Base-by-base conservation (phyloP, 2,888 invertebrate species). In the Leptura quadrifasciata region DNA sequence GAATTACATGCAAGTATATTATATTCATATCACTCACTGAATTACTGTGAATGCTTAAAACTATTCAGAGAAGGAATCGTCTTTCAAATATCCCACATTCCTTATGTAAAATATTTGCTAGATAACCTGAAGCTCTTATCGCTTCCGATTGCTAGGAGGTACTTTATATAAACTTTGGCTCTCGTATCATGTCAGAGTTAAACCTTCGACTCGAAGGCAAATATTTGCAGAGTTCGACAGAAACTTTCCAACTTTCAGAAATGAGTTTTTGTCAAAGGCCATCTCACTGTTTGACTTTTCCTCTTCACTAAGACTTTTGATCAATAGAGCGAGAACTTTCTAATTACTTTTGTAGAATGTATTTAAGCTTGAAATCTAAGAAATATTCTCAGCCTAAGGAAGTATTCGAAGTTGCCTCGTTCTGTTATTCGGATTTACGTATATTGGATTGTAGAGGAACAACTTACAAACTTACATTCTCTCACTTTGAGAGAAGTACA, bases 261-360 rank as follows among this genome's bases (percentile, higher is more conserved):
- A 85, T 83, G 84, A 85, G 83, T 84, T 85, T 85, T 85, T 84
- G 84, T 83, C 81, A 82, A 83, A 82, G 83, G 77, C 80, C 79
- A 70, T 78, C 77, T 75, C 77, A 76, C 63, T 79, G 76, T 80
- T 80, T 80, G 78, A 79, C 79, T 79, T 82, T 79, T 79, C 78
- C 80, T 78, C 78, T 77, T 76, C 77, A 31, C 61, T 21, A 72
- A 77, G 82, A 84, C 85, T 82, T 84, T 84, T 84, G 85, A 85
- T 84, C 85, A 84, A 84, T 83, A 76, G 79, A 79, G 79, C 80
- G 82, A 78, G 79, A 80, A 82, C 78, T 83, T 80, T 79, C 81
- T 84, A 84, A 84, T 85, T 85, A 83, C 82, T 84, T 84, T 84
- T 80, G 70, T 20, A 47, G 71, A 61, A 61, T 47, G 71, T 60